Evolutionary conservation across 2,888 invertebrate genomes (phyloP), one percentile per base, ranked within the genome.

Genomic region (Nebria salina): DNA sequence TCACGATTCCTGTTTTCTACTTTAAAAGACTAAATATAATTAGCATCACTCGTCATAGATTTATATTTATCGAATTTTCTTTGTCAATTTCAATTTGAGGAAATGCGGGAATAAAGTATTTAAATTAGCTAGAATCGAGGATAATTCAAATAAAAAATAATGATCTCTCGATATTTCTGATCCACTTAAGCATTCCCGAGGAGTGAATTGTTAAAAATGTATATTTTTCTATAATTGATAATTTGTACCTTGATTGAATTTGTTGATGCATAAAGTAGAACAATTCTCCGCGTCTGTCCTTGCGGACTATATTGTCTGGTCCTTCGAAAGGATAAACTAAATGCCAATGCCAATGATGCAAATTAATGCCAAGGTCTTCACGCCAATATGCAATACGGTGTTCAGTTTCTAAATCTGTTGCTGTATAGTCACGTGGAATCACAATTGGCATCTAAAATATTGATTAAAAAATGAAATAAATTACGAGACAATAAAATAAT

Each of bases 311-410:
- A 68, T 89, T 88, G 68, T 84, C 84, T 0, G 91, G 89, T 0
- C 93, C 92, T 84, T 94, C 93, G 88, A 94, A 94, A 0, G 96
- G 96, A 88, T 96, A 96, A 1, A 96, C 96, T 84, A 96, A 91
- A 88, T 97, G 96, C 96, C 96, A 96, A 87, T 96, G 96, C 96
- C 96, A 97, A 87, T 97, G 96, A 87, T 96, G 96, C 76, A 95
- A 92, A 89, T 96, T 96, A 84, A 96, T 91, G 83, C 95, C 96
- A 82, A 96, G 90, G 87, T 96, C 96, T 87, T 96, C 96, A 65
- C 96, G 92, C 91, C 95, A 96, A 89, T 96, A 97, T 43, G 95
- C 94, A 82, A 95, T 88, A 6, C 94, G 92, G 87, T 96, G 96
- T 85, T 97, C 96, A 0, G 93, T 93, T 85, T 96, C 95, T 3